phyloP scores from a whole-genome alignment of 1,140 invertebrate species.

The Agrypnia vestita region DNA sequence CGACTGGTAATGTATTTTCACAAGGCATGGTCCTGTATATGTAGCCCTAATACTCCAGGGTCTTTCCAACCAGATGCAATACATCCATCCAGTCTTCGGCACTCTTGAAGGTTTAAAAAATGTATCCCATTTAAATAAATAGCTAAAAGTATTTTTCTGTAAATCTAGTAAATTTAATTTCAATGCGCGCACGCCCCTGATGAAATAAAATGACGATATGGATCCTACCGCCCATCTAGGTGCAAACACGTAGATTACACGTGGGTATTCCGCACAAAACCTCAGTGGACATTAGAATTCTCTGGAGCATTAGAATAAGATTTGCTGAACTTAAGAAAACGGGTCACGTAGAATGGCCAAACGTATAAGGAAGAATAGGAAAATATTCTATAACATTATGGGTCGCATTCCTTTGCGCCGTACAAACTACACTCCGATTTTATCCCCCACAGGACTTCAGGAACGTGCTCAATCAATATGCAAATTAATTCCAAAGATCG shows the following conservation, averaged over 20 bases:
- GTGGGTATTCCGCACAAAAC: constrained; percentile 27
- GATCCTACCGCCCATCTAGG: neutral
- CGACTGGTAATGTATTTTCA: too few species aligned
- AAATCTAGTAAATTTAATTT: too few species aligned
- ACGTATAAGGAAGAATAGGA: constrained; percentile 46
- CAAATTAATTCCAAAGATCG: constrained; percentile 39
- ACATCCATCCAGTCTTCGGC: too few species aligned
- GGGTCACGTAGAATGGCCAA: constrained; percentile 50
- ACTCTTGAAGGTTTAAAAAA: too few species aligned
- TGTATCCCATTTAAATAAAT: too few species aligned
- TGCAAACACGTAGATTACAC: constrained; percentile 29
- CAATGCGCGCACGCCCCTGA: neutral
- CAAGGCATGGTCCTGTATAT: too few species aligned
- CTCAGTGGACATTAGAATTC: constrained; percentile 39
- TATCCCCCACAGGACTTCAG: constrained; percentile 37
- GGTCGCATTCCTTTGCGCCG: constrained; percentile 26
- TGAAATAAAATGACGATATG: neutral
- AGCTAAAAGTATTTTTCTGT: too few species aligned
- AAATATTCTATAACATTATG: constrained; percentile 29
- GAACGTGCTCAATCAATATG: constrained; percentile 57
- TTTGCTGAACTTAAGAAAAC: constrained; percentile 31
- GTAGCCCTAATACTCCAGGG: too few species aligned
- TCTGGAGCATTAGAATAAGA: constrained; percentile 34
- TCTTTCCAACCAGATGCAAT: too few species aligned
- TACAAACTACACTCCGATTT: constrained; percentile 56